Evolutionary conservation across 2,797 vertebrate genomes (phyloP).

Genomic region (Amblyopsis hoosieri): DNA sequence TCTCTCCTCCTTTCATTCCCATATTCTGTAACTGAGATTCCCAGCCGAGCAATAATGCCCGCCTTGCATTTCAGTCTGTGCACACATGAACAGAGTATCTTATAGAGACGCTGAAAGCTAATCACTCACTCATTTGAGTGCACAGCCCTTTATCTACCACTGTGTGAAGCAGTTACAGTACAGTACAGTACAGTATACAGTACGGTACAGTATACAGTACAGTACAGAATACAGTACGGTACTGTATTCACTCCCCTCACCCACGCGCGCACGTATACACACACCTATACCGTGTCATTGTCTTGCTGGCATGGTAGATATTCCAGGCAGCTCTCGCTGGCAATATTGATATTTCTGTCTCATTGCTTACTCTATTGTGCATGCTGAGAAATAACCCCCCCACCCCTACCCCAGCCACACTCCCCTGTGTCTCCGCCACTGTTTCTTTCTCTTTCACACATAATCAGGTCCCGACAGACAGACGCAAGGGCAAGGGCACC

Average conservation of each 20-base stretch:
- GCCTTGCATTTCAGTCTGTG: too few species aligned
- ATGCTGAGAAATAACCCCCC: conserved; percentile 58
- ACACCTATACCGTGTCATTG: conserved; percentile 60
- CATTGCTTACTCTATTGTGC: conserved; percentile 71
- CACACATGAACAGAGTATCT: conserved; percentile 12
- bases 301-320: conserved; percentile 62
- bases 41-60: too few species aligned
- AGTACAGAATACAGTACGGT: conserved; percentile 7
- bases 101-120: conserved; percentile 18
- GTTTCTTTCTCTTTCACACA: conserved; percentile 30
- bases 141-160: neutral
- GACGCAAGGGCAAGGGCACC: neutral
- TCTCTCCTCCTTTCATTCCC: conserved; percentile 14
- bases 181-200: neutral
- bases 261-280: conserved; percentile 36
- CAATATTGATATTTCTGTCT: conserved; percentile 77
- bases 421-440: neutral
- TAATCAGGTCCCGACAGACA: neutral
- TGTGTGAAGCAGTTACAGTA: too few species aligned
- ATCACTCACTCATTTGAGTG: conserved; percentile 22
- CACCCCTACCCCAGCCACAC: conserved; percentile 33
- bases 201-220: conserved; percentile 12
- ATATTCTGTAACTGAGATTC: neutral
- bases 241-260: conserved; percentile 20
- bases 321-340: conserved; percentile 66